Evolutionary conservation across 2,888 invertebrate species (phyloP), one percentile per base, ranked within the genome.

Genomic region (Polylopha cassiicola): DNA sequence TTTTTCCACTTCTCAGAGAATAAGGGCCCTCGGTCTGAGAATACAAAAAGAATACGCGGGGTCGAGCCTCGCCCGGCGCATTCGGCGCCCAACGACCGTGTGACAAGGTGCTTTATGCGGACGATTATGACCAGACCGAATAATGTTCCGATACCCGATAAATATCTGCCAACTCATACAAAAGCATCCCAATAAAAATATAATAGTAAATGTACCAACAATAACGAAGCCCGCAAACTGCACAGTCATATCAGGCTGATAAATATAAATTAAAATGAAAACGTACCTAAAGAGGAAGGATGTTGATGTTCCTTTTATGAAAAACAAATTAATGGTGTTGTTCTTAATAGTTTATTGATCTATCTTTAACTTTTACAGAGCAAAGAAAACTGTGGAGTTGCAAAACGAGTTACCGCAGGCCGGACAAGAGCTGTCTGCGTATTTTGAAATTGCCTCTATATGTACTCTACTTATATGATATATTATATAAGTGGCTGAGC

Each of bases 91-190:
- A 84, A 82, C 80, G 80, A 80, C 71, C 85, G 85, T 84, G 81
- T 82, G 85, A 85, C 85, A 84, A 79, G 81, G 82, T 84, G 81
- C 85, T 82, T 84, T 84, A 84, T 84, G 82, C 74, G 72, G 73
- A 77, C 79, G 82, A 80, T 82, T 84, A 82, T 80, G 78, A 77
- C 68, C 77, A 65, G 71, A 76, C 80, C 82, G 80, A 84, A 82
- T 84, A 82, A 84, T 81, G 81, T 81, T 80, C 74, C 77, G 66
- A 80, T 82, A 77, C 73, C 73, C 84, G 85, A 85, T 85, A 85
- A 85, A 85, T 85, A 85, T 84, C 85, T 84, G 85, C 85, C 82
- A 85, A 78, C 84, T 84, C 85, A 85, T 82, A 85, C 82, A 85
- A 85, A 82, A 81, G 84, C 76, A 73, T 76, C 76, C 79, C 79